phyloP scores from a whole-genome alignment of 2,113 vertebrate species.

The Toxotes jaculatrix region DNA sequence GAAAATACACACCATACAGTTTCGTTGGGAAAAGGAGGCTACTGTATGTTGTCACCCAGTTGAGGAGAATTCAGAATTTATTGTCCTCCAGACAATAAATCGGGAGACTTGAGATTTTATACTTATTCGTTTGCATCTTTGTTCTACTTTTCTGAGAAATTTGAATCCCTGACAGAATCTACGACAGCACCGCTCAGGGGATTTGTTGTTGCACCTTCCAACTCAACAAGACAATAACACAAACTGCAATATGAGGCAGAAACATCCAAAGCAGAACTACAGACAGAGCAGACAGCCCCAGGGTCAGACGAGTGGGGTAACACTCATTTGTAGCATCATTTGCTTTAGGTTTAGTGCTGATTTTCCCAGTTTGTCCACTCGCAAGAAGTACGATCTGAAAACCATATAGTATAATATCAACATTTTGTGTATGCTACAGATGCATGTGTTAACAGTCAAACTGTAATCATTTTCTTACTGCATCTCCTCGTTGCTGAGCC shows the following conservation, averaged over 20 bases:
- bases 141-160: neutral
- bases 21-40: too few species aligned
- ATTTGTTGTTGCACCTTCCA: neutral
- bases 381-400: slow-evolving; percentile 48
- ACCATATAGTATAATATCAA: neutral
- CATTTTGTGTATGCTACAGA: neutral
- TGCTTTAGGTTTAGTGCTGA: neutral
- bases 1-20: neutral
- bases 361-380: neutral
- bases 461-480: slow-evolving; percentile 8
- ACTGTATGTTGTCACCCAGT: too few species aligned
- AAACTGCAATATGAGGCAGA: slow-evolving; percentile 43
- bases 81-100: too few species aligned
- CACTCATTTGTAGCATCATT: neutral
- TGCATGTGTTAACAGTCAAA: neutral
- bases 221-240: slow-evolving; percentile 17
- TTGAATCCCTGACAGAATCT: neutral
- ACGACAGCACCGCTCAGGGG: neutral
- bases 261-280: slow-evolving; percentile 39
- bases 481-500: slow-evolving; percentile 18
- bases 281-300: slow-evolving; percentile 38
- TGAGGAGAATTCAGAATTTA: too few species aligned
- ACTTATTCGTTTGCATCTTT: too few species aligned
- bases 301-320: neutral
- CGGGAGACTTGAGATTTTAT: too few species aligned